Percentiles rank a stretch among this genome's conserved stretches.
phyloP scores from a whole-genome alignment of 2,113 vertebrate species.

The Synchiropus splendidus region DNA sequence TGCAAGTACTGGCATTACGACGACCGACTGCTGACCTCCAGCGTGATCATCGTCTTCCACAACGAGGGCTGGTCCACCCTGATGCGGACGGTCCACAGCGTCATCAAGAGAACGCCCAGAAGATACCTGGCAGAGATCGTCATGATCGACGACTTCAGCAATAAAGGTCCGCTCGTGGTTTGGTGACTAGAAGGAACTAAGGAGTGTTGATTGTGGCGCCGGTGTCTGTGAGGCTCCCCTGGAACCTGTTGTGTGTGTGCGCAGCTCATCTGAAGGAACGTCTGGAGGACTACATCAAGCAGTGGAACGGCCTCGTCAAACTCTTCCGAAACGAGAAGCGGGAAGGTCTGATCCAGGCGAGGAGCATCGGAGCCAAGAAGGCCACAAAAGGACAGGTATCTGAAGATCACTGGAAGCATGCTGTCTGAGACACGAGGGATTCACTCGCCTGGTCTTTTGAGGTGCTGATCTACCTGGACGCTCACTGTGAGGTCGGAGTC shows the following conservation, averaged over 20 bases:
- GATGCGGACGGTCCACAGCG: conserved; percentile 89
- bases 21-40: conserved; percentile 84
- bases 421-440: not conserved
- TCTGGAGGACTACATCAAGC: conserved; percentile 88
- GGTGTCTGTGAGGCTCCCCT: too few relatives aligned
- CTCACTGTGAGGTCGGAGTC: conserved; percentile 92
- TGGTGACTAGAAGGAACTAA: too few relatives aligned
- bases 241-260: conserved; percentile 10
- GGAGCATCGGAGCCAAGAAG: conserved; percentile 92
- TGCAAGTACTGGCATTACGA: conserved; percentile 89
- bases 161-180: conserved; percentile 75
- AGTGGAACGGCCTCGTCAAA: conserved; percentile 95
- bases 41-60: conserved; percentile 95
- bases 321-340: conserved; percentile 90
- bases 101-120: conserved; percentile 88
- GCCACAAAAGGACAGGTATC: conserved; percentile 88
- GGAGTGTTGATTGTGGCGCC: too few relatives aligned
- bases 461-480: conserved; percentile 96
- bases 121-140: conserved; percentile 88
- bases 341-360: conserved; percentile 94
- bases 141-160: conserved; percentile 96
- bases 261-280: conserved; percentile 88
- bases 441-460: conserved; percentile 35
- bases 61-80: conserved; percentile 98
- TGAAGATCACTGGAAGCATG: not conserved